Conservation (phyloP, 2,113 vertebrate genomes). For the Sylvilagus bachmani region DNA sequence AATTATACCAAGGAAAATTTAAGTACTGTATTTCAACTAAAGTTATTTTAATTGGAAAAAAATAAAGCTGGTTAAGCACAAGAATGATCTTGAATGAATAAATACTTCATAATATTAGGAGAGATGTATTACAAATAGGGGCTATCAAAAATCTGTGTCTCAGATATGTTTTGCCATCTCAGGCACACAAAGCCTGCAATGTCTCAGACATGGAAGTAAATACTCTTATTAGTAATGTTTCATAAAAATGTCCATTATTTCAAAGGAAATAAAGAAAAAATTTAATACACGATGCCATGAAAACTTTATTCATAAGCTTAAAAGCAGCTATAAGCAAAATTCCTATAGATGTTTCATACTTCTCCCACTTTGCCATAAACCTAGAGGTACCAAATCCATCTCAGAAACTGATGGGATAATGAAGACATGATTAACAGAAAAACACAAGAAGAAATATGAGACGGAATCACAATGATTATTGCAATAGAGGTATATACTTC, state of each 20-base stretch:
- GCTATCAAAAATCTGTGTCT: no score
- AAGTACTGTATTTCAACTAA: neutral
- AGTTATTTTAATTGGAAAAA: neutral
- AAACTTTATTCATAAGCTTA: neutral
- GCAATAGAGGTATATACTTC: neutral
- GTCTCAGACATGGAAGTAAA: no score
- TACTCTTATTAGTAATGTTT: no score
- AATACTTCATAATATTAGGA: neutral
- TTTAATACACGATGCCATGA: no score
- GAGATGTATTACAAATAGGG: no score
- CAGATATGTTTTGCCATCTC: no score
- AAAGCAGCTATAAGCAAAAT: neutral
- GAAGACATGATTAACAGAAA: neutral
- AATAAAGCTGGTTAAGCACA: neutral
- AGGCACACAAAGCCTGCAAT: no score
- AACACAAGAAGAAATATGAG: neutral
- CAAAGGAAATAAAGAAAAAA: no score
- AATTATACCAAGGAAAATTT: no score
- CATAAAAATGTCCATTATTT: no score
- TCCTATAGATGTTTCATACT: neutral
- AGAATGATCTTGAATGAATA: neutral
- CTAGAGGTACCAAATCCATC: neutral
- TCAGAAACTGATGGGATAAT: neutral
- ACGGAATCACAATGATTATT: neutral
- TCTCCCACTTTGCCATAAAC: constrained; percentile 6